Evolutionary conservation across 2,797 vertebrate species (phyloP).

Genomic region (Sebastes kiyomatsui): DNA sequence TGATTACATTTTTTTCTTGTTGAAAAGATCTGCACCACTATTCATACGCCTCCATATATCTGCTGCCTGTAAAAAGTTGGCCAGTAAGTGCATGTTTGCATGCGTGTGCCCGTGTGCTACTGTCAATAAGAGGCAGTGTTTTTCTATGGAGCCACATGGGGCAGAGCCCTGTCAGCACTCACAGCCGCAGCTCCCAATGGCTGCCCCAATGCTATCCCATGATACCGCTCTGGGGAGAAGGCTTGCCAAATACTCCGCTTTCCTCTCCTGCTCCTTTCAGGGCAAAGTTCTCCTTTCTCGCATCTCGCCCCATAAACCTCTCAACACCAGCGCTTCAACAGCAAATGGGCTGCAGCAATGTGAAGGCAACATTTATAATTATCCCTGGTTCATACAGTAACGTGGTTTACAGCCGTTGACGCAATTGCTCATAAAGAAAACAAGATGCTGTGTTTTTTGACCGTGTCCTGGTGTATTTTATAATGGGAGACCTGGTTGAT

Average conservation of each 20-base stretch:
- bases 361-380: slow-evolving; percentile 77
- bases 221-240: slow-evolving; percentile 53
- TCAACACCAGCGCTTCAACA: slow-evolving; percentile 77
- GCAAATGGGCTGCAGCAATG: slow-evolving; percentile 65
- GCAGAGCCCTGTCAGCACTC: slow-evolving; percentile 75
- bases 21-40: slow-evolving; percentile 28
- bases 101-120: slow-evolving; percentile 58
- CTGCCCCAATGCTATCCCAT: slow-evolving; percentile 48
- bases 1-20: slow-evolving; percentile 21
- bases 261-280: slow-evolving; percentile 65
- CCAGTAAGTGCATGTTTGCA: slow-evolving; percentile 56
- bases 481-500: slow-evolving; percentile 45
- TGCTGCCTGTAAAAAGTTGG: slow-evolving; percentile 43
- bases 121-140: slow-evolving; percentile 73
- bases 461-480: slow-evolving; percentile 21
- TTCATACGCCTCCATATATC: slow-evolving; percentile 32
- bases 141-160: slow-evolving; percentile 70
- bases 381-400: slow-evolving; percentile 62
- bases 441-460: slow-evolving; percentile 53
- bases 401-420: slow-evolving; percentile 65
- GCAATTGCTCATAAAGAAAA: slow-evolving; percentile 68
- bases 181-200: slow-evolving; percentile 53
- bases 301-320: slow-evolving; percentile 79
- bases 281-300: slow-evolving; percentile 70
- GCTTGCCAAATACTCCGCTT: slow-evolving; percentile 61